These are phyloP conservation scores for Panonychus citri DNA, from an alignment of 1,140 invertebrate species.

Conservation along the genomic window DNA sequence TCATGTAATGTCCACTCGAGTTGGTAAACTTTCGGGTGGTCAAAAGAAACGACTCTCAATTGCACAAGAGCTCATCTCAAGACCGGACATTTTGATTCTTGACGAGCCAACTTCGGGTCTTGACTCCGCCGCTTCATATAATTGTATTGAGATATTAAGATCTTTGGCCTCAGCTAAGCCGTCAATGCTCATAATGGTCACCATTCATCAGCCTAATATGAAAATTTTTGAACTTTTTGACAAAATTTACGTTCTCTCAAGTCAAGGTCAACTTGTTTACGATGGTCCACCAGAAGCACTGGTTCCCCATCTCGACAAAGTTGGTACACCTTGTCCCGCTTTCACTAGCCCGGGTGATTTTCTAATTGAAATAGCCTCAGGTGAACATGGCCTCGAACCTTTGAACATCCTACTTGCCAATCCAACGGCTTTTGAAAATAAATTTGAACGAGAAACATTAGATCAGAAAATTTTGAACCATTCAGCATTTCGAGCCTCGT, in stretches of 20 bases:
- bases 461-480: neutral
- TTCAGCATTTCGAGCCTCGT: neutral
- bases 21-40: conserved; percentile 65
- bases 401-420: neutral
- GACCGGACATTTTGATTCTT: conserved; percentile 89
- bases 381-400: conserved; percentile 4
- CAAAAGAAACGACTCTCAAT: conserved; percentile 79
- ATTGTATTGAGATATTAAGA: conserved; percentile 48
- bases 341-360: conserved; percentile 12
- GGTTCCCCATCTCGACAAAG: conserved; percentile 11
- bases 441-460: neutral
- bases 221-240: conserved; percentile 8
- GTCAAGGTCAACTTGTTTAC: conserved; percentile 16
- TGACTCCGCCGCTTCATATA: conserved; percentile 58
- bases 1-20: conserved; percentile 50
- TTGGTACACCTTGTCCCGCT: conserved; percentile 4
- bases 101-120: conserved; percentile 78
- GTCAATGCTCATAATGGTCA: conserved; percentile 5
- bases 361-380: conserved; percentile 11
- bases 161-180: conserved; percentile 33
- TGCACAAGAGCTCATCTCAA: conserved; percentile 79
- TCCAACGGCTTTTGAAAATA: neutral
- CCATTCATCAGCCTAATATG: conserved; percentile 10
- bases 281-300: conserved; percentile 15
- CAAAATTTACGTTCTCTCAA: conserved; percentile 8